Base-by-base conservation (phyloP, 2,797 vertebrate species). In the Tokudaia tokunoshimensis region DNA sequence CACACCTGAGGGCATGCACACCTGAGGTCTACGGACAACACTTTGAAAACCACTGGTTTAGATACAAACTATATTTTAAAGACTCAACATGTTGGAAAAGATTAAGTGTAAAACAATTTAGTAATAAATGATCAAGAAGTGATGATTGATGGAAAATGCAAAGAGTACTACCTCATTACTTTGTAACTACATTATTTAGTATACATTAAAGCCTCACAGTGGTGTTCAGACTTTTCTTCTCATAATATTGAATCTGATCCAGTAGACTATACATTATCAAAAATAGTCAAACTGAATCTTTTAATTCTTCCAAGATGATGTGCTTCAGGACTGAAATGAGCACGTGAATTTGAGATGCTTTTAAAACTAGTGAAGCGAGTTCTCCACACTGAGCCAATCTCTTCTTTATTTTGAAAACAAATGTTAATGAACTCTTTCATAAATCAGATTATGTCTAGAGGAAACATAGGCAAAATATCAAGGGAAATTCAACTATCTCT, bases 41-140 rank as follows among this genome's bases (percentile, higher is more conserved):
- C 63, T 95, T 67, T 92, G 67, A 94, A 94, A 94, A 47, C 9
- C 83, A 94, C 37, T 93, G 55, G 26, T 81, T 96, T 96, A 93
- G 20, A 87, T 75, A 78, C 26, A 79, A 92, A 92, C 83, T 92
- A 96, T 83, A 92, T 75, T 80, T 80, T 92, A 96, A 96, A 47
- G 50, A 87, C 29, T 89, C 74, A 47, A 6, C 79, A 91, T 90
- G 22, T 55, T 44, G 11, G 59, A 92, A 86, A 63, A 96, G 47
- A 95, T 67, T 88, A 93, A 76, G 19, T 87, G 80, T 93, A 50
- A 97, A 92, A 82, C 34, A 94, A 92, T 81, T 80, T 65, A 91
- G 34, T 86, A 93, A 82, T 55, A 44, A 94, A 82, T 20, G 57
- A 89, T 78, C 70, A 96, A 91, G 34, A 89, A 96, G 95, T n/a